A percentile compares a stretch with the other conserved stretches of the same genome.
These are phyloP conservation scores for Anarhynchus alexandrinus DNA, from an alignment of 2,113 vertebrate species.

Conservation along the genomic window DNA sequence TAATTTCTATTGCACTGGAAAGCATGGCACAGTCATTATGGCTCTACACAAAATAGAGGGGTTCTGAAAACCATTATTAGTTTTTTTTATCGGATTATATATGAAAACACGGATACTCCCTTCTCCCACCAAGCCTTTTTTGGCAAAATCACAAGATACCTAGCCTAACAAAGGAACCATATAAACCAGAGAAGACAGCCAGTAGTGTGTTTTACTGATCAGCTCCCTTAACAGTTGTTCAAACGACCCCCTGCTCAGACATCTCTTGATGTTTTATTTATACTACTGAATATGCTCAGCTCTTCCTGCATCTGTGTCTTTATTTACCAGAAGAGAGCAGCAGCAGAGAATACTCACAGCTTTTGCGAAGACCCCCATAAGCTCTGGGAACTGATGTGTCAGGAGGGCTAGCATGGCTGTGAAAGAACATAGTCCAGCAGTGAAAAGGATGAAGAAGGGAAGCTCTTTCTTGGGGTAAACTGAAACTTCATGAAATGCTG, in stretches of 20 bases:
- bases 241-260: not conserved
- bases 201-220: not conserved
- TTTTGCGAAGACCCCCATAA: slow-evolving; percentile 99
- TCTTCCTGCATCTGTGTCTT: not conserved
- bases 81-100: slow-evolving; percentile 2
- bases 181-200: not conserved
- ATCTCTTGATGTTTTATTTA: not conserved
- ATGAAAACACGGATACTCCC: not conserved
- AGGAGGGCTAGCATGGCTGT: slow-evolving; percentile 98
- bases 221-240: not conserved
- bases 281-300: not conserved
- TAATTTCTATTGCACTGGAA: not conserved
- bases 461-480: slow-evolving; percentile 99
- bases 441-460: slow-evolving; percentile 99
- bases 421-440: slow-evolving; percentile 96
- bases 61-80: not conserved
- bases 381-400: slow-evolving; percentile 98
- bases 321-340: not conserved
- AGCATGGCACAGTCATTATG: not conserved
- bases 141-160: not conserved
- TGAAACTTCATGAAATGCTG: slow-evolving; percentile 99
- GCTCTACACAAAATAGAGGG: not conserved
- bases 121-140: not conserved
- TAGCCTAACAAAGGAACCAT: not conserved
- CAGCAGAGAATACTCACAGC: slow-evolving; percentile 85